phyloP scores from a whole-genome alignment of 1,140 invertebrate species.

The Pollicipes pollicipes region DNA sequence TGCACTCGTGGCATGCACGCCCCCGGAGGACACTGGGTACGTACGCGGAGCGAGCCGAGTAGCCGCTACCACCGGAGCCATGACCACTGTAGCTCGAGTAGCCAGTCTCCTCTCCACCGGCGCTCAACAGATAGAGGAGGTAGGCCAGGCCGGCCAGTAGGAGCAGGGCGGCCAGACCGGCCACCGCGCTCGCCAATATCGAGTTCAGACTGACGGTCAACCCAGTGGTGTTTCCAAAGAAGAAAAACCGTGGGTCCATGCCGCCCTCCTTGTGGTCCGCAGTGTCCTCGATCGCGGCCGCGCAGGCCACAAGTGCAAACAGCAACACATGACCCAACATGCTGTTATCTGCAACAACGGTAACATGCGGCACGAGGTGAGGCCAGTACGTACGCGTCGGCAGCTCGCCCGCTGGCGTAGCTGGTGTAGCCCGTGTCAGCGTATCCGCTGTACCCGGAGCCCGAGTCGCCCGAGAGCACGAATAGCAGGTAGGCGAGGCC shows the following conservation, averaged over 20 bases:
- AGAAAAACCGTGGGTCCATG: background rate
- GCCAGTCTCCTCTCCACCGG: background rate
- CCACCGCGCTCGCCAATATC: background rate
- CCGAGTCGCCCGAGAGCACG: background rate
- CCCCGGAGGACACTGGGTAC: background rate
- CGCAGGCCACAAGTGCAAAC: background rate
- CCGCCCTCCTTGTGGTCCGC: background rate
- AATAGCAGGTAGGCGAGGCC: background rate
- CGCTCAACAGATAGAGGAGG: background rate
- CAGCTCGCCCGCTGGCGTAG: background rate
- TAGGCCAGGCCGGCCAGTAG: background rate
- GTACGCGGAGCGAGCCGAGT: background rate
- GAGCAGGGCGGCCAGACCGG: background rate
- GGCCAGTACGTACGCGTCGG: background rate
- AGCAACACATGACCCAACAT: slow-evolving; percentile 1
- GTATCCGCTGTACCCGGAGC: background rate
- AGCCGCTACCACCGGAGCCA: background rate
- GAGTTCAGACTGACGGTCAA: background rate
- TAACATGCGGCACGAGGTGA: background rate
- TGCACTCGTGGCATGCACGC: background rate
- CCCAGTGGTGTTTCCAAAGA: background rate
- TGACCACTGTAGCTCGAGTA: background rate
- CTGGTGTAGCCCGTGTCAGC: background rate
- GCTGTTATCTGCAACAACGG: slow-evolving; percentile 4
- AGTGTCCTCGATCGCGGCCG: background rate